Percentiles rank a stretch among this genome's conserved stretches.
phyloP scores from a whole-genome alignment of 1,140 invertebrate species.

The Brachionus sp. region DNA sequence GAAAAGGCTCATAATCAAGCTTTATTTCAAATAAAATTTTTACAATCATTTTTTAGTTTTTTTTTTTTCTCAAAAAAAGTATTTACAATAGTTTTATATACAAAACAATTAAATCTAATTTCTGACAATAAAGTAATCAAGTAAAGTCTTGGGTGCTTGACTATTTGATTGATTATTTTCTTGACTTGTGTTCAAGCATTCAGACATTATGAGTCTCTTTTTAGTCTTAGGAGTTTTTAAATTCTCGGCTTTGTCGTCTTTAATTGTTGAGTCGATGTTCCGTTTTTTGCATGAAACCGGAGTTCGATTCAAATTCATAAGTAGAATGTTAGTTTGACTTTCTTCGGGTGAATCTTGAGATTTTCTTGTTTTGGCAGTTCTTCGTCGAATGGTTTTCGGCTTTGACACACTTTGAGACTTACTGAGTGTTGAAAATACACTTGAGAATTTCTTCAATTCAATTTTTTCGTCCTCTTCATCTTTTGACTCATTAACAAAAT shows the following conservation, averaged over 20 bases:
- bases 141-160: background rate
- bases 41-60: background rate
- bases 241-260: background rate
- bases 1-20: background rate
- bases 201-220: constrained; percentile 4
- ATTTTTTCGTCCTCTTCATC: background rate
- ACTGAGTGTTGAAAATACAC: constrained; percentile 8
- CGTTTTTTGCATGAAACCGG: constrained; percentile 2
- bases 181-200: background rate
- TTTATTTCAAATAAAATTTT: background rate
- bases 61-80: background rate
- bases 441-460: background rate
- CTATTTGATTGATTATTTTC: background rate
- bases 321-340: background rate
- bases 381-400: background rate
- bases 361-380: background rate
- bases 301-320: background rate
- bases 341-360: constrained; percentile 6
- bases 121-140: constrained; percentile 18
- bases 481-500: background rate
- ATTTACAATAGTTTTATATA: background rate
- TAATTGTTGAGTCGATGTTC: background rate
- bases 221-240: constrained; percentile 8
- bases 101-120: constrained; percentile 1
- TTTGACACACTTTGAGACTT: background rate